phyloP scores from a whole-genome alignment of 2,113 vertebrate species.

The Limnothrissa miodon region DNA sequence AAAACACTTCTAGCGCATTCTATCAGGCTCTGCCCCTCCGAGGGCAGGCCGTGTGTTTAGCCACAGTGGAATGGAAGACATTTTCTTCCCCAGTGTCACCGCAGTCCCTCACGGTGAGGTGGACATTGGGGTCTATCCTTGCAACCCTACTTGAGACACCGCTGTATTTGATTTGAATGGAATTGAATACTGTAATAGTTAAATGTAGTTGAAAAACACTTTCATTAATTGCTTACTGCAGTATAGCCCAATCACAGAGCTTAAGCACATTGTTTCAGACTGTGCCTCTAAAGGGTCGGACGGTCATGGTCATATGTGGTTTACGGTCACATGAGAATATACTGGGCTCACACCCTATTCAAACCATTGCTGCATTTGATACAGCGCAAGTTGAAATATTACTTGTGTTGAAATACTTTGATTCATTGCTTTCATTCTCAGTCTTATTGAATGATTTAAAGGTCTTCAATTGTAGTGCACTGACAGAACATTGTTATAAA shows the following conservation, averaged over 20 bases:
- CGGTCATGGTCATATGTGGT: too few species aligned
- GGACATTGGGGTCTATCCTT: not conserved
- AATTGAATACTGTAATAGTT: too few species aligned
- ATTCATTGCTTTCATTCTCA: too few species aligned
- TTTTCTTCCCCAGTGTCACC: not conserved
- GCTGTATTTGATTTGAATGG: not conserved
- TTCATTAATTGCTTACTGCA: not conserved
- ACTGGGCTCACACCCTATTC: not conserved
- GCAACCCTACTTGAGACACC: not conserved
- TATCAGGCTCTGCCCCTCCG: not conserved
- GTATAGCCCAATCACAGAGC: not conserved
- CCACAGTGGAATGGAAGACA: not conserved
- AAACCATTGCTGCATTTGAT: not conserved
- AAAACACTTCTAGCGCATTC: not conserved
- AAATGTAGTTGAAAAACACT: too few species aligned
- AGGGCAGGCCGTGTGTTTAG: not conserved
- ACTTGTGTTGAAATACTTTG: too few species aligned
- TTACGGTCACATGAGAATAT: not conserved
- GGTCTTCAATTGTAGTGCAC: too few species aligned
- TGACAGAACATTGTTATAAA: too few species aligned
- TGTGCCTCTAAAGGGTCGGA: not conserved
- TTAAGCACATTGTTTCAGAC: not conserved
- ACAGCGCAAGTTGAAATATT: not conserved
- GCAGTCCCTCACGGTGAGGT: not conserved
- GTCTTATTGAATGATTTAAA: too few species aligned